A percentile compares a stretch with the other conserved stretches of the same genome.
phyloP scores from a whole-genome alignment of 1,140 invertebrate genomes.

The Andrena cerasifolii region DNA sequence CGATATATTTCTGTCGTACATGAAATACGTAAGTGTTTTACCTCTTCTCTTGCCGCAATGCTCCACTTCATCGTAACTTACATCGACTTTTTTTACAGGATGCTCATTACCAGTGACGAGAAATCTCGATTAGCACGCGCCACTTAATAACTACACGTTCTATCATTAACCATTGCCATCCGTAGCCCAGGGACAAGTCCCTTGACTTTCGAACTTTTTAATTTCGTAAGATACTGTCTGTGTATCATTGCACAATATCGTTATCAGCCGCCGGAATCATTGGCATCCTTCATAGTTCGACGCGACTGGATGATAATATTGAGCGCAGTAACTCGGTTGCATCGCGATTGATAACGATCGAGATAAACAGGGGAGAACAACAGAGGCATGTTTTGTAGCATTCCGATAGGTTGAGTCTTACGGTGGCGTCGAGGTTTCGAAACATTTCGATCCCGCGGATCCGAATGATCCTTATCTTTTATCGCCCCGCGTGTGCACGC shows the following conservation, averaged over 20 bases:
- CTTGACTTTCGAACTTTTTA: too few relatives aligned
- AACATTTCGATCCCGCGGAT: background rate
- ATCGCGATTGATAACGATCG: background rate
- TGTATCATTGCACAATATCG: background rate
- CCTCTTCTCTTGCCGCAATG: background rate
- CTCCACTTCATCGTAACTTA: background rate
- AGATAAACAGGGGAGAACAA: background rate
- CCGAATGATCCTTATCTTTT: constrained; percentile 30
- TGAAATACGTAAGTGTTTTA: constrained; percentile 86
- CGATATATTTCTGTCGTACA: constrained; percentile 90
- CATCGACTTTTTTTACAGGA: constrained; percentile 39
- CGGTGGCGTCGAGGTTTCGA: constrained; percentile 18
- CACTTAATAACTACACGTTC: constrained; percentile 22
- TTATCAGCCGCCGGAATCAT: background rate
- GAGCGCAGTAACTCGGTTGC: background rate
- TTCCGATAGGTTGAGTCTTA: background rate
- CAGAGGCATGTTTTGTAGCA: too few relatives aligned
- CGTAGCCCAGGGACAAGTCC: too few relatives aligned
- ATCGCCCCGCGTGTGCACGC: background rate
- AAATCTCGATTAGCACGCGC: too few relatives aligned
- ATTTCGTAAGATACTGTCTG: background rate
- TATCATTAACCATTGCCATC: background rate
- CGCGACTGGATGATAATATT: constrained; percentile 7
- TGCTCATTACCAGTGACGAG: constrained; percentile 37
- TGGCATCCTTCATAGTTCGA: background rate